phyloP scores from a whole-genome alignment of 2,113 vertebrate genomes.

The Phaethon lepturus region DNA sequence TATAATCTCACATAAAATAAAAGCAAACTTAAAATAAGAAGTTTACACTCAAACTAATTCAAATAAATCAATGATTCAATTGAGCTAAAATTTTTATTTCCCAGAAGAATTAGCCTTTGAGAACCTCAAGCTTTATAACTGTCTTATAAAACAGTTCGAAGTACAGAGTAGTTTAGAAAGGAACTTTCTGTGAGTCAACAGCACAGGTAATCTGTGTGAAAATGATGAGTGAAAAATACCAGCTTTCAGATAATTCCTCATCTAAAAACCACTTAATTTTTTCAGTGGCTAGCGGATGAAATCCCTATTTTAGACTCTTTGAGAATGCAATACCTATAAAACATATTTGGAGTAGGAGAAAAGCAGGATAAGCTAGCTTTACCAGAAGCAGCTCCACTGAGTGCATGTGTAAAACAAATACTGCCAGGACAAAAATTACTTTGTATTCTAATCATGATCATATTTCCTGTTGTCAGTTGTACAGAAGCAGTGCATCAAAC shows the following conservation, averaged over 20 bases:
- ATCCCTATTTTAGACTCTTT: neutral
- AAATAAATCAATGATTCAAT: neutral
- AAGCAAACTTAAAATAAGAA: neutral
- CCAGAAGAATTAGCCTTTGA: neutral
- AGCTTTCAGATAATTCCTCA: neutral
- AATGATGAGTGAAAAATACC: neutral
- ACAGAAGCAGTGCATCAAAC: constrained; percentile 57
- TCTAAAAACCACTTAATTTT: neutral
- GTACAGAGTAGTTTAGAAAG: neutral
- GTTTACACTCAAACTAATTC: neutral
- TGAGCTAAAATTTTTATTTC: neutral
- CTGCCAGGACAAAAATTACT: constrained; percentile 19
- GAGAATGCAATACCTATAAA: neutral
- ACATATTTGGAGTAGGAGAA: neutral
- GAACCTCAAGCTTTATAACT: neutral
- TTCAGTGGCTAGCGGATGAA: neutral
- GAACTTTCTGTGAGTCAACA: neutral
- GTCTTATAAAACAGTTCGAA: neutral
- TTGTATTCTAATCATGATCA: constrained; percentile 35
- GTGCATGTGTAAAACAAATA: neutral
- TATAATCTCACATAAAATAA: neutral
- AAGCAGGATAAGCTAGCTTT: neutral
- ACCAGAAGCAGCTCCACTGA: neutral
- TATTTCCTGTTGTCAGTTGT: constrained; percentile 54
- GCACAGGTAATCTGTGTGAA: neutral